Evolutionary conservation across 2,888 invertebrate genomes (phyloP), one percentile per base, ranked within the genome.

Genomic region (Spialia ferax): DNA sequence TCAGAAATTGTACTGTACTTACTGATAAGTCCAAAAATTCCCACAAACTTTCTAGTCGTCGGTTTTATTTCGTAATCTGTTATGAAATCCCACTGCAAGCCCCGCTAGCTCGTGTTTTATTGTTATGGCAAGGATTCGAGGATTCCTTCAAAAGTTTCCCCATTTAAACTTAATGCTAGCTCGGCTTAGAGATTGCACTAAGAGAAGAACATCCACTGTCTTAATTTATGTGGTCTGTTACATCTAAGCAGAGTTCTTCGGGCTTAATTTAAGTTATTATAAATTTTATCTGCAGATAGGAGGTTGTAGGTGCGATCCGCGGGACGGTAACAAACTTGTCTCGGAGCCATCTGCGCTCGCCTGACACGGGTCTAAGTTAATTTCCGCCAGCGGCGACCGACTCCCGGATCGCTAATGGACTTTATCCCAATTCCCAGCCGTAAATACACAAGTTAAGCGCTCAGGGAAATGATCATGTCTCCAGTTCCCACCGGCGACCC

Each of bases 341-440:
- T 59, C 71, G 73, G 75, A 71, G 74, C 77, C 80, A 80, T 79
- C 80, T 79, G 77, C 61, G 68, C 56, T 50, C 73, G 74, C 74
- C 74, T 83, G 87, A 84, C 84, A 79, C 75, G 61, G 87, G 85
- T 85, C 79, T 77, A 78, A 79, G 78, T 85, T 88, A 89, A 89
- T 91, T 88, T 89, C 87, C 86, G 85, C 78, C 77, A 48, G 61
- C 54, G 45, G 75, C 75, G 76, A 77, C 68, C 69, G 66, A 71
- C 72, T 70, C 69, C 67, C 73, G 77, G 77, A 75, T 74, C 76
- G 71, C 76, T 84, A 85, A 86, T 85, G 75, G 83, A 85, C 83
- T 86, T 86, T 77, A 79, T 79, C 77, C 79, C 69, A 70, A 78
- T 76, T 75, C 77, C 73, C 75, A 55, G 18, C 73, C 72, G 74